Evolutionary conservation across 1,140 invertebrate genomes (phyloP), one percentile per base, ranked within the genome.

Genomic region (Drosophila insularis): DNA sequence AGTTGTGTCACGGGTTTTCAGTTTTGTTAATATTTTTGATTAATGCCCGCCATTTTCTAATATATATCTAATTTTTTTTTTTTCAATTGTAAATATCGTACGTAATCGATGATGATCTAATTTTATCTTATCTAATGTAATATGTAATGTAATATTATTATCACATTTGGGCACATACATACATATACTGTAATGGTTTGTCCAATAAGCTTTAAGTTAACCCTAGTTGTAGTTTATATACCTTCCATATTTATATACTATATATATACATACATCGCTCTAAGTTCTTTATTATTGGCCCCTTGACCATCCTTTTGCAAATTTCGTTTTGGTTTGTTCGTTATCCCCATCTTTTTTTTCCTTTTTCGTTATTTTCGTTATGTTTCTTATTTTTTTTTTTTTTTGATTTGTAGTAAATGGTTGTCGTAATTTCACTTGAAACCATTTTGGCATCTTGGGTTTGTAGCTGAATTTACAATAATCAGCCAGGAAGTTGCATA

Each of bases 191-290:
- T 58, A 35, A 58, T 17, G 14, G 62, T 50, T 50, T 50, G 43
- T 50, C 43, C 37, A 35, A 61, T 74, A 74, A 74, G 72, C 61
- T 31, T 31, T 74, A 74, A 74, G 72, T 74, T 74, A 74, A 74
- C 72, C 71, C 72, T 74, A 74, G 71, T 37, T 62, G 58, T 74
- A 39, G 43, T 50, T 50, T 50, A 50, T 50, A 50, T 46, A 76
- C 43, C 19, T 46, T 75, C 43, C 19, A 50, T 50, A 50, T 50
- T 50, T 19, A 8, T 21, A 43, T 17, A 35, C 32, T 35, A 37
- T 69, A 35, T 31, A 53, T 11, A 35, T 5, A 31, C 27, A 31
- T 32, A 32, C 32, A 35, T 69, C 75, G 75, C 19, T 27, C 54
- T 75, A 76, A 76, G 73, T 76, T 76, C 27, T 27, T 68, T 63